These are phyloP conservation scores for Sylvia atricapilla DNA, from an alignment of 2,113 vertebrate genomes.

Conservation along the genomic window DNA sequence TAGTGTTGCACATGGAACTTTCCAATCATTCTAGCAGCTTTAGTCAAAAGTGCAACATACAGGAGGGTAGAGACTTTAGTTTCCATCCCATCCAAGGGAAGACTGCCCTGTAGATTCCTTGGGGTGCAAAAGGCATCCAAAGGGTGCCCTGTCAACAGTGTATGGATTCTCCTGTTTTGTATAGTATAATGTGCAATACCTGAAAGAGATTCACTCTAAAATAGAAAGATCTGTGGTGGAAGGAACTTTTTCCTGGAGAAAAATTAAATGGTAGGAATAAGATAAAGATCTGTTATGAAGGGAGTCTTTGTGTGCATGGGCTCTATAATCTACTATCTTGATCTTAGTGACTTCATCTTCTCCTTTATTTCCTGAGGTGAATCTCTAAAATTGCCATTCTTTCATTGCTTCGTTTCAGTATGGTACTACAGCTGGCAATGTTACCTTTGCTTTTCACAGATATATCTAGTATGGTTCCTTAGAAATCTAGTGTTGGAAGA, in stretches of 20 bases:
- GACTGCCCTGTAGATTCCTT: neutral
- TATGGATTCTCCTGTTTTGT: neutral
- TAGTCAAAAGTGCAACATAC: accelerated
- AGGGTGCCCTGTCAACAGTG: accelerated
- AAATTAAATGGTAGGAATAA: neutral
- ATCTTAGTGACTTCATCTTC: neutral
- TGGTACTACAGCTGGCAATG: neutral
- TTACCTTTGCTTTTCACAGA: neutral
- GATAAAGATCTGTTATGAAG: neutral
- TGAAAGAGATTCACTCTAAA: neutral
- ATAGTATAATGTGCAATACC: neutral
- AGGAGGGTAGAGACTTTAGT: neutral
- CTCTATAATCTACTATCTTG: neutral
- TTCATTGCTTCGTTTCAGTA: neutral
- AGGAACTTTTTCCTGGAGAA: neutral
- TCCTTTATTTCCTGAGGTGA: neutral
- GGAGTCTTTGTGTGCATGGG: neutral
- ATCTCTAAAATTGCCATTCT: neutral
- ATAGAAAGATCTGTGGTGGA: neutral
- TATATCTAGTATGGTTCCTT: neutral
- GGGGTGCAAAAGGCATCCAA: neutral
- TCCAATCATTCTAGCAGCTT: neutral
- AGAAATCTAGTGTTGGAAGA: neutral
- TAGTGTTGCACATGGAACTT: neutral
- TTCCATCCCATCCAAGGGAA: neutral